phyloP scores from a whole-genome alignment of 2,888 invertebrate genomes.

The Parelbella ahira region DNA sequence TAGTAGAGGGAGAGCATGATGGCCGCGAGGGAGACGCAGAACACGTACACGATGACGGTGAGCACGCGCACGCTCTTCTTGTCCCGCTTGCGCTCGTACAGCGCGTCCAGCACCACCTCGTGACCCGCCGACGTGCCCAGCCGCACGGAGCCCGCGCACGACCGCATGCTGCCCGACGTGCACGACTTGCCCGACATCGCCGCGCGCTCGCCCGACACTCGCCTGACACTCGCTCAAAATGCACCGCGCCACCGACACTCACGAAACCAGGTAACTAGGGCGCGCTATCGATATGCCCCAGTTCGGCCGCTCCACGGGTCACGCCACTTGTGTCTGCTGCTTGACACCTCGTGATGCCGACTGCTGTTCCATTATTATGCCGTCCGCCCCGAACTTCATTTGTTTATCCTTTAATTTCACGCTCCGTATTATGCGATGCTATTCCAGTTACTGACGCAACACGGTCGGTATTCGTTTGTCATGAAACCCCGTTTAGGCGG shows the following conservation, averaged over 20 bases:
- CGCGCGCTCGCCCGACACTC: constrained; percentile 35
- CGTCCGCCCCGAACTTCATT: constrained; percentile 68
- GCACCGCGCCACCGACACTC: constrained; percentile 42
- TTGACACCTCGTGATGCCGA: constrained; percentile 72
- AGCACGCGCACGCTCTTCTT: constrained; percentile 94
- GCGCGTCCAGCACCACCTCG: constrained; percentile 85
- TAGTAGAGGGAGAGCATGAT: constrained; percentile 96
- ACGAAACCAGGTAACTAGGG: constrained; percentile 65
- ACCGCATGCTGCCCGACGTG: constrained; percentile 78
- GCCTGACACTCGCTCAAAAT: too few species aligned
- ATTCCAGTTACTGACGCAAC: constrained; percentile 74
- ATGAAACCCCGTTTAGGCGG: constrained; percentile 48
- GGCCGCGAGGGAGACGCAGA: constrained; percentile 96
- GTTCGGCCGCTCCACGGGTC: constrained; percentile 62
- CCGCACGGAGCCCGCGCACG: constrained; percentile 67
- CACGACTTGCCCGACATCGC: constrained; percentile 81
- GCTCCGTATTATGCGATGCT: constrained; percentile 62
- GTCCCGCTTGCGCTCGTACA: constrained; percentile 91
- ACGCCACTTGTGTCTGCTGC: constrained; percentile 70
- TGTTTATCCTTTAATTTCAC: constrained; percentile 80
- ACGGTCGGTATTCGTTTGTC: constrained; percentile 66
- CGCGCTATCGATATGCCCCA: constrained; percentile 76
- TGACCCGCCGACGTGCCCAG: constrained; percentile 60
- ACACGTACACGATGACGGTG: constrained; percentile 95
- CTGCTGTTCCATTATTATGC: constrained; percentile 73